These are phyloP conservation scores for Mystacornis crossleyi DNA, from an alignment of 2,113 vertebrate genomes.

Conservation along the genomic window DNA sequence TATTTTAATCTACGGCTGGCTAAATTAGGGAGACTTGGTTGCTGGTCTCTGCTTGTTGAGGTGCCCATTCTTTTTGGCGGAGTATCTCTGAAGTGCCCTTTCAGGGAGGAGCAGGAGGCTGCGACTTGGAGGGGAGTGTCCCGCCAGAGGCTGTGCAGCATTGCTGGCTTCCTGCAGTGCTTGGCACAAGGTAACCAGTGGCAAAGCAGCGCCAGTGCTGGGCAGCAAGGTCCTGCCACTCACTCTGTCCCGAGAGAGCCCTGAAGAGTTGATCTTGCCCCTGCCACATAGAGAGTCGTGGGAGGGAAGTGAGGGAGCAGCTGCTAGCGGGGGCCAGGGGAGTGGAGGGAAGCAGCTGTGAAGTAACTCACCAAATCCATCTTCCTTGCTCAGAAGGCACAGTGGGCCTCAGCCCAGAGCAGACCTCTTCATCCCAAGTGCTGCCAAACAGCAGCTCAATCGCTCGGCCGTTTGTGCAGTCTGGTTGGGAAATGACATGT, in stretches of 20 bases:
- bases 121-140: fast-evolving
- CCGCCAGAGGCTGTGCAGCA: fast-evolving
- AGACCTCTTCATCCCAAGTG: neutral
- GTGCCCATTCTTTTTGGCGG: neutral
- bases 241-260: neutral
- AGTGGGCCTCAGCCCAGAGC: neutral
- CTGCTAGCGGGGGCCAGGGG: neutral
- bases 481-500: neutral
- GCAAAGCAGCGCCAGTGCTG: neutral
- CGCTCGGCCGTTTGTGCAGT: fast-evolving
- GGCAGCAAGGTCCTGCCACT: neutral
- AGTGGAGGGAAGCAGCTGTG: neutral
- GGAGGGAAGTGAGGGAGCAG: neutral
- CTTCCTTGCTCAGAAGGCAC: neutral
- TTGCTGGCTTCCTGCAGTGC: neutral
- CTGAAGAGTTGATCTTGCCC: neutral
- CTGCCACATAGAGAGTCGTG: fast-evolving
- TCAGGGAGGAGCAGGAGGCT: neutral
- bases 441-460: neutral
- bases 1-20: neutral
- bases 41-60: neutral
- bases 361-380: neutral
- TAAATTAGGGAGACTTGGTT: neutral
- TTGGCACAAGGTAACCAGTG: neutral
- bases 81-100: neutral